A percentile compares a stretch with the other conserved stretches of the same genome.
Evolutionary conservation across 2,888 invertebrate genomes (phyloP).

Genomic region (Euproctis similis): DNA sequence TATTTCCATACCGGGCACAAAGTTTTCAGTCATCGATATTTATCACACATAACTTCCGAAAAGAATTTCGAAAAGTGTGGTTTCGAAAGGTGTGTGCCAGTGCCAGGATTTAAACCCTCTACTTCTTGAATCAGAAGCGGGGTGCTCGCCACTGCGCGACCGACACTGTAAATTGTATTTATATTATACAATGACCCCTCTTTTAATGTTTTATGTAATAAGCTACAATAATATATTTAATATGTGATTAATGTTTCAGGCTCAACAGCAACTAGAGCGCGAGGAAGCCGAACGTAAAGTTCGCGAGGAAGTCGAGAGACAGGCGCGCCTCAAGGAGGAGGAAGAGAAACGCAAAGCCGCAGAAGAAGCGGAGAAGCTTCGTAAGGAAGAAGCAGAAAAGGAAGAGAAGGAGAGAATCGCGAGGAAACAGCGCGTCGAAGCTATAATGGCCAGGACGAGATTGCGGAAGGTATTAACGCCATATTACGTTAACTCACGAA

Average conservation of each 20-base stretch:
- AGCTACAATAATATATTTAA: no score
- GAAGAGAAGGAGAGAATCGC: slow-evolving; percentile 93
- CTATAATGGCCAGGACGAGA: slow-evolving; percentile 93
- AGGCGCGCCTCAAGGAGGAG: slow-evolving; percentile 77
- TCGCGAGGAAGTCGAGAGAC: slow-evolving; percentile 83
- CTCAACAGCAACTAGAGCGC: slow-evolving; percentile 68
- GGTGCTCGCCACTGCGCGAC: no score
- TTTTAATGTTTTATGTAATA: neutral
- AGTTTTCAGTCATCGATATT: no score
- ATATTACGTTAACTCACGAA: no score
- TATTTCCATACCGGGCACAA: no score
- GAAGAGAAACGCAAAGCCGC: slow-evolving; percentile 87
- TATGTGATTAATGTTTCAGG: slow-evolving; percentile 38
- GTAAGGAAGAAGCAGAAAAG: slow-evolving; percentile 88
- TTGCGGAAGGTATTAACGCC: slow-evolving; percentile 50
- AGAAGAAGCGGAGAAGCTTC: slow-evolving; percentile 89
- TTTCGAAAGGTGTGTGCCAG: no score
- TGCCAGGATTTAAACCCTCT: no score
- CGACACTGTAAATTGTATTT: no score
- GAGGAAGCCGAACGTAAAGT: slow-evolving; percentile 84
- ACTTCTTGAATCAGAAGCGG: no score
- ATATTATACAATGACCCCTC: neutral
- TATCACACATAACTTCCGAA: no score
- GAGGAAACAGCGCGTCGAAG: slow-evolving; percentile 92
- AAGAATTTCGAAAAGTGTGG: no score